Conservation (phyloP, 2,888 invertebrate genomes). For the Digitonthophagus gazella region DNA sequence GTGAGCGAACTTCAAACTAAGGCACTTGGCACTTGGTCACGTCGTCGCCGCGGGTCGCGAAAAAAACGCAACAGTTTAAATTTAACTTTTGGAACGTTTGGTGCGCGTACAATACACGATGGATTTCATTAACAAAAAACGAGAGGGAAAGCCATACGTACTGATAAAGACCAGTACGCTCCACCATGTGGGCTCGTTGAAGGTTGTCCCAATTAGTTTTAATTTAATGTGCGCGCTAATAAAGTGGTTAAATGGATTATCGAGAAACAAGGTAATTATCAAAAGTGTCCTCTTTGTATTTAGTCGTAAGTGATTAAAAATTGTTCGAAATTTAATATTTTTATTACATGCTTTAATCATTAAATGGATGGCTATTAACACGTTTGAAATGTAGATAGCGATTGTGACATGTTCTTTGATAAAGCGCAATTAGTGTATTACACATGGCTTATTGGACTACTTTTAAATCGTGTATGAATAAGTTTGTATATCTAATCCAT, state of each 20-base stretch:
- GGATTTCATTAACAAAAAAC: background rate
- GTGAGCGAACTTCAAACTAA: background rate
- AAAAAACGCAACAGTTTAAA: conserved; percentile 6
- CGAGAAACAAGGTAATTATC: background rate
- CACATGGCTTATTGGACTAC: no score
- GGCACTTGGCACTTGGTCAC: background rate
- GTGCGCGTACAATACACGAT: conserved; percentile 1
- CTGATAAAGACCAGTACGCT: background rate
- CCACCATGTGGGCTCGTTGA: background rate
- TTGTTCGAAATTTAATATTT: background rate
- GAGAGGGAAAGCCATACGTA: background rate
- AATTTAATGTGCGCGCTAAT: background rate
- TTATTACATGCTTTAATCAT: background rate
- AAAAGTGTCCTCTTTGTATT: background rate
- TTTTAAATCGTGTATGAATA: no score
- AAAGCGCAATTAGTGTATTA: no score
- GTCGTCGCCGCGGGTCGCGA: no score
- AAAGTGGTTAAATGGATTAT: background rate
- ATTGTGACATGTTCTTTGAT: no score
- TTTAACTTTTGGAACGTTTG: conserved; percentile 14
- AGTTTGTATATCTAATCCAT: no score
- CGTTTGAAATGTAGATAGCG: no score
- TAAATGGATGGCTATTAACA: no score
- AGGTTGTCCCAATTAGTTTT: background rate
- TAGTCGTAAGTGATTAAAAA: background rate